phyloP scores from a whole-genome alignment of 2,888 invertebrate genomes.

The Tineola bisselliella region DNA sequence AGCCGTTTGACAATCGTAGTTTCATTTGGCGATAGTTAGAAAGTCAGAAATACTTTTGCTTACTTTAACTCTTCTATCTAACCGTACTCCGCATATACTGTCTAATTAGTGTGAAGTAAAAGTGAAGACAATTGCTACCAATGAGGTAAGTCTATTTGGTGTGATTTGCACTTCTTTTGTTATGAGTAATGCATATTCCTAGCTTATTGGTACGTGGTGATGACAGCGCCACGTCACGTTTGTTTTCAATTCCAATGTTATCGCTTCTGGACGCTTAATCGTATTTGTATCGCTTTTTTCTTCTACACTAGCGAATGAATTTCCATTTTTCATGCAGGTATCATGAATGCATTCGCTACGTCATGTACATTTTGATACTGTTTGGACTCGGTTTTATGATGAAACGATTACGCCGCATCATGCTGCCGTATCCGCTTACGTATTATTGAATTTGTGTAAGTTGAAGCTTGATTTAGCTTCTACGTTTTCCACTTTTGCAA shows the following conservation, averaged over 20 bases:
- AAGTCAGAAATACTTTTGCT: too few species aligned
- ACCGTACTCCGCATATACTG: too few species aligned
- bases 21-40: too few species aligned
- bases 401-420: constrained; percentile 7
- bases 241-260: constrained; percentile 18
- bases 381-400: neutral
- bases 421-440: neutral
- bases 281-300: constrained; percentile 19
- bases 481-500: too few species aligned
- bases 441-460: neutral
- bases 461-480: neutral
- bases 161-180: too few species aligned
- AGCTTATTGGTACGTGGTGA: neutral
- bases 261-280: constrained; percentile 13
- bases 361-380: constrained; percentile 19
- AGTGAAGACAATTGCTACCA: too few species aligned
- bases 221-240: constrained; percentile 13
- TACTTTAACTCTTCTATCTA: too few species aligned
- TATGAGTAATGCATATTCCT: too few species aligned
- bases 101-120: too few species aligned
- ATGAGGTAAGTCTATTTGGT: too few species aligned
- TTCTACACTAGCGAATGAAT: constrained; percentile 24
- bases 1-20: too few species aligned
- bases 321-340: constrained; percentile 31
- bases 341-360: constrained; percentile 26